These are phyloP conservation scores for Neostethus bicornis DNA, from an alignment of 2,797 vertebrate species.

Conservation along the genomic window DNA sequence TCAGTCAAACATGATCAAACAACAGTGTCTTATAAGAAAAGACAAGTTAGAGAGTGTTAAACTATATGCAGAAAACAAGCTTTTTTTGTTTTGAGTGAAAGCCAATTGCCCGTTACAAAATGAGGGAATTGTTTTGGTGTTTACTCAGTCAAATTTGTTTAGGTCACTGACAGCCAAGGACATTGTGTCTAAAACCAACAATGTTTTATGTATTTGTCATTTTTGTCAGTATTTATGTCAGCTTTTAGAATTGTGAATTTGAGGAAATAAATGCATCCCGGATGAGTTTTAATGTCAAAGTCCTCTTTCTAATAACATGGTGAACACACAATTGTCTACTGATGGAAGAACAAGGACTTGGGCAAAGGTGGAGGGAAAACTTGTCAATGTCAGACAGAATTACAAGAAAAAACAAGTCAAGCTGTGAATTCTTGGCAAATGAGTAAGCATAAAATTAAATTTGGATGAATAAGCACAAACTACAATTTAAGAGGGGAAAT, in stretches of 20 bases:
- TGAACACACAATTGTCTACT: constrained; percentile 42
- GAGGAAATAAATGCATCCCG: constrained; percentile 47
- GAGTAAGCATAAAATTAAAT: constrained; percentile 9
- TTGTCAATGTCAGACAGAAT: constrained; percentile 29
- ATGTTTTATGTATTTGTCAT: constrained; percentile 19
- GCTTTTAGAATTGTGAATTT: constrained; percentile 49
- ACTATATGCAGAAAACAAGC: constrained; percentile 31
- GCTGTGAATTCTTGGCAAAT: constrained; percentile 21
- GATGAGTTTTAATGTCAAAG: constrained; percentile 33
- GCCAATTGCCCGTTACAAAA: constrained; percentile 31
- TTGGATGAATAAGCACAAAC: constrained; percentile 24
- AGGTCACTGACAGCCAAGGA: constrained; percentile 52
- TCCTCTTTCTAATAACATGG: constrained; percentile 38
- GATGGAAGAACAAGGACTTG: constrained; percentile 50
- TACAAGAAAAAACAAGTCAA: constrained; percentile 25
- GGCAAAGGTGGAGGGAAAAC: constrained; percentile 23
- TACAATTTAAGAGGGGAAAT: constrained; percentile 39
- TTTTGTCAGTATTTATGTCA: constrained; percentile 38
- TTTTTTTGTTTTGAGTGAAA: constrained; percentile 32
- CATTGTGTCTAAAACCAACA: constrained; percentile 44
- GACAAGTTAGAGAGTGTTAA: constrained; percentile 10
- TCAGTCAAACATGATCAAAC: constrained; percentile 18
- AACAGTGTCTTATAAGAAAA: constrained; percentile 6
- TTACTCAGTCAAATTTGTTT: constrained; percentile 38
- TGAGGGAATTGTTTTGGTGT: constrained; percentile 51